A percentile compares a stretch with the other conserved stretches of the same genome.
Evolutionary conservation across 1,140 invertebrate species (phyloP).

Genomic region (Uloborus diversus): DNA sequence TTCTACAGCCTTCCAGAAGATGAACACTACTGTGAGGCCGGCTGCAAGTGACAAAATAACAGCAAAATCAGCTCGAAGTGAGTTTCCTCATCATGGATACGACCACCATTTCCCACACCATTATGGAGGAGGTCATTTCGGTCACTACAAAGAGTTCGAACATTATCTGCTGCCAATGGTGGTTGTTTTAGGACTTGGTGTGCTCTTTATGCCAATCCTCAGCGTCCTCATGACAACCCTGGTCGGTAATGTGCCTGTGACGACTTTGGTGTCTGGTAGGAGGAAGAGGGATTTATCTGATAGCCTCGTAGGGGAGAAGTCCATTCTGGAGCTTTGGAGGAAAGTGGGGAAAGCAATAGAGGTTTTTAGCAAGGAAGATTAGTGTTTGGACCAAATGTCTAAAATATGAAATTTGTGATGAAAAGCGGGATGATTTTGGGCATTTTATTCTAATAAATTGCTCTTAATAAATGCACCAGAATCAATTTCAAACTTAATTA

Average conservation of each 20-base stretch:
- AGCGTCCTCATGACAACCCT: conserved; percentile 43
- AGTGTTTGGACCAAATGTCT: too few relatives aligned
- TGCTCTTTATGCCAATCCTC: conserved; percentile 44
- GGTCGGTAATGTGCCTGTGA: conserved; percentile 46
- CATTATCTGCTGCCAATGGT: conserved; percentile 39
- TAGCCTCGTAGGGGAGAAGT: not conserved
- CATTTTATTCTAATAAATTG: too few relatives aligned
- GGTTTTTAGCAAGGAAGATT: not conserved
- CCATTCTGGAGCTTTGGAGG: conserved; percentile 14
- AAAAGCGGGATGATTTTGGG: too few relatives aligned
- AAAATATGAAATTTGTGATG: too few relatives aligned
- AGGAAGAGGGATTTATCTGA: conserved; percentile 5
- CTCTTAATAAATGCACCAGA: too few relatives aligned
- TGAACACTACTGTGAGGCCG: not conserved
- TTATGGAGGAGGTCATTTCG: not conserved
- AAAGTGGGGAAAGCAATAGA: conserved; percentile 27
- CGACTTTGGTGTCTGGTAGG: conserved; percentile 37
- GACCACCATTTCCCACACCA: conserved; percentile 36
- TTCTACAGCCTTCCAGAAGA: not conserved
- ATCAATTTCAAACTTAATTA: too few relatives aligned
- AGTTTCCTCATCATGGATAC: not conserved
- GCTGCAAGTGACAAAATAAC: not conserved
- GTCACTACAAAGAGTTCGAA: conserved; percentile 48
- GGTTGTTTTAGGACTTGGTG: conserved; percentile 35
- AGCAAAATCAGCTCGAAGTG: conserved; percentile 22